A percentile compares a stretch with the other conserved stretches of the same genome.
Conservation (phyloP, 2,888 invertebrate species). For the Dryadula phaetusa region DNA sequence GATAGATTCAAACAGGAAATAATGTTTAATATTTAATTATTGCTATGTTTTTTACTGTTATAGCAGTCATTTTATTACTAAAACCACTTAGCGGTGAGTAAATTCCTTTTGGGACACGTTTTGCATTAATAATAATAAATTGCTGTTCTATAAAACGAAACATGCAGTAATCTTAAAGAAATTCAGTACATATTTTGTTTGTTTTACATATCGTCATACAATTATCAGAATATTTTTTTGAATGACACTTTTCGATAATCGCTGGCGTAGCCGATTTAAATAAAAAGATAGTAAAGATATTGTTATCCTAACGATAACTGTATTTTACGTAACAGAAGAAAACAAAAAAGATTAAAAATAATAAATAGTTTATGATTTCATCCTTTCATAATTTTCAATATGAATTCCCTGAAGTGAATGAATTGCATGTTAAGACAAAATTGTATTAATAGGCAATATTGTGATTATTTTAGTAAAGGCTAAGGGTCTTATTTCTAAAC, state of each 20-base stretch:
- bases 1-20: constrained; percentile 16
- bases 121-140: constrained; percentile 8
- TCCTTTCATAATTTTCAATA: not conserved
- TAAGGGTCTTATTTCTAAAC: too few relatives aligned
- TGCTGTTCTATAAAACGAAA: constrained; percentile 1
- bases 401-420: too few relatives aligned
- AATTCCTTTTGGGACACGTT: not conserved
- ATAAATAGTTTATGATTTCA: not conserved
- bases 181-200: not conserved
- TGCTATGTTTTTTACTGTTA: not conserved
- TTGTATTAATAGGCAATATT: not conserved
- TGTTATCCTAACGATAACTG: not conserved
- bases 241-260: constrained; percentile 13
- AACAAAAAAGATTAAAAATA: not conserved
- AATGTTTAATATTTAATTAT: constrained; percentile 1
- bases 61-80: constrained; percentile 5
- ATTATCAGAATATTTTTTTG: constrained; percentile 10
- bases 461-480: too few relatives aligned
- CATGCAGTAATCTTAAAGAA: not conserved
- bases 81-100: constrained; percentile 1
- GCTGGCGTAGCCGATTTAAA: not conserved
- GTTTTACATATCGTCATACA: not conserved
- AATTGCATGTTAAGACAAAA: not conserved
- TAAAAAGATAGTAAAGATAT: constrained; percentile 1
- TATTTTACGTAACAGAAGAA: not conserved